Base-by-base conservation (phyloP, 2,888 invertebrate genomes). In the Cheilosia urbana region DNA sequence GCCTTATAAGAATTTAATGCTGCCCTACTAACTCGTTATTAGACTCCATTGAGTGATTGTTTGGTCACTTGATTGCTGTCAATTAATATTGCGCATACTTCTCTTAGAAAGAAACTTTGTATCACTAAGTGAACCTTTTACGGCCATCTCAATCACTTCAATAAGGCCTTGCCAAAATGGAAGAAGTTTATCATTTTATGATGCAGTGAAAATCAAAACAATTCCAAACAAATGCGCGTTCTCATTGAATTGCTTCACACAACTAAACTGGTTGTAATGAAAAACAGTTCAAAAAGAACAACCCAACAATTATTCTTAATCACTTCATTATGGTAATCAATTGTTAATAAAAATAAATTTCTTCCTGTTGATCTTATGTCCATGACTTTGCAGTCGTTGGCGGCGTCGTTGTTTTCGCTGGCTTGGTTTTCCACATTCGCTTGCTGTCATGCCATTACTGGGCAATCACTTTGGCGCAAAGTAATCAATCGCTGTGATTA, bases 301-400 rank as follows among this genome's bases (percentile, higher is more conserved):
- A 42, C 1, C 15, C n/a, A 60, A n/a, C 60, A 24, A 24, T n/a
- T 58, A 24, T n/a, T 58, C 45, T 9, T 58, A 37, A 76, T 71
- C 47, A 42, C 45, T 82, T 72, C 58, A 75, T 84, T 84, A 84
- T 84, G 83, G 19, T 79, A 84, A 84, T 69, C 21, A 60, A 27
- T 24, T 58, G 58, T 37, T 69, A 75, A 84, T 78, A 69, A 79
- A 47, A 79, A 75, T 69, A 27, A 69, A 75, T 65, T 79, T 75
- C 83, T 79, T 84, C 79, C 73, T 63, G 69, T 84, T 58, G 51
- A 69, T 75, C 68, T 73, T 51, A 76, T 73, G 68, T 63, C 63
- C 51, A 77, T 60, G 60, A 71, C 42, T 58, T 45, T 57, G 27
- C 24, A 13, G 47, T 65, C 21, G 30, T 58, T 21, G 21, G 53